phyloP scores from a whole-genome alignment of 2,113 vertebrate genomes.

The Calypte anna region DNA sequence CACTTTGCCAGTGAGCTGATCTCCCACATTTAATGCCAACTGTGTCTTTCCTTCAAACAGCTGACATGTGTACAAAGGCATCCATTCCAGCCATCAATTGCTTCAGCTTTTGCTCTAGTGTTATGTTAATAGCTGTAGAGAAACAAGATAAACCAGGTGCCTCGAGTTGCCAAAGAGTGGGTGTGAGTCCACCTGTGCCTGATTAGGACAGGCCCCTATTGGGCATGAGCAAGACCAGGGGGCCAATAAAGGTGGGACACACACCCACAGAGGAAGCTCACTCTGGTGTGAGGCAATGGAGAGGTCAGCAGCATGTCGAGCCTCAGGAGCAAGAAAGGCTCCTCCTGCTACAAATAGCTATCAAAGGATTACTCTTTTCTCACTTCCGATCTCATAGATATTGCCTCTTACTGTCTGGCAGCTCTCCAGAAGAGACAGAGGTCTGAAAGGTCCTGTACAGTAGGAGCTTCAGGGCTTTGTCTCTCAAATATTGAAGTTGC shows the following conservation, averaged over 20 bases:
- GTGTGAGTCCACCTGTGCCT: no score
- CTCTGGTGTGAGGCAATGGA: no score
- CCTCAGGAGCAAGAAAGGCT: no score
- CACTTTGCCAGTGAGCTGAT: constrained; percentile 38
- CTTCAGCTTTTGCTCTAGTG: constrained; percentile 49
- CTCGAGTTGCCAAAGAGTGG: no score
- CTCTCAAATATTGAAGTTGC: background rate
- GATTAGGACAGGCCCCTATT: no score
- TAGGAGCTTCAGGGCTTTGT: background rate
- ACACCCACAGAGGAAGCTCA: no score
- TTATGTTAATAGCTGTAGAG: background rate
- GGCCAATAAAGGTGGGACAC: no score
- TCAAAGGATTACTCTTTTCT: background rate
- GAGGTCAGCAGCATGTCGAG: no score
- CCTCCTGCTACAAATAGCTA: background rate
- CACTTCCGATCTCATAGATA: background rate
- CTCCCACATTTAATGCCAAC: constrained; percentile 54
- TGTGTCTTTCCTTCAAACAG: constrained; percentile 52
- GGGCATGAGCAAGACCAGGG: no score
- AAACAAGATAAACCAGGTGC: no score
- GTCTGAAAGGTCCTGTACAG: background rate
- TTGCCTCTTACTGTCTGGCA: constrained; percentile 1
- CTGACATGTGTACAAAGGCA: constrained; percentile 69
- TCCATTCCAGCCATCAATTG: constrained; percentile 48
- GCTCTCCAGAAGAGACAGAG: background rate